Base-by-base conservation (phyloP, 2,113 vertebrate genomes). In the Phoxinus phoxinus region DNA sequence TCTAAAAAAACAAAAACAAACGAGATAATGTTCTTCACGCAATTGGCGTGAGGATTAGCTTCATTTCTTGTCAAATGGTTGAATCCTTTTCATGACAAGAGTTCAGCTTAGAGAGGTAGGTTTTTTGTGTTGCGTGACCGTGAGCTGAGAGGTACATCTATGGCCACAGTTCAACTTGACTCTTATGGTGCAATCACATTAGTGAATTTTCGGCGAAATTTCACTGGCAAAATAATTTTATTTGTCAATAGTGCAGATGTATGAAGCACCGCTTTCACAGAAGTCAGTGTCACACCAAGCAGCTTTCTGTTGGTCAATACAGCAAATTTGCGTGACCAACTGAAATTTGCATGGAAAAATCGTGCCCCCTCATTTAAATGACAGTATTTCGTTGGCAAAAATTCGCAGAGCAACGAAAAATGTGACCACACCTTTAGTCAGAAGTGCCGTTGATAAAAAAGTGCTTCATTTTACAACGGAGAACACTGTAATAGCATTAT, bases 401-500 rank as follows among this genome's bases (percentile, higher is more conserved):
- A 71, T 23, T 41, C 4, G 3, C 30, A 69, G 19, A 71, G 13
- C n/a, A 25, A 27, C 3, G 6, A 8, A 56, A 46, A 25, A 48
- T 48, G 41, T 48, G 41, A 74, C 72, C 72, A 7, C 72, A 74
- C 72, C 72, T 48, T 74, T 35, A 84, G 76, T 85, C 73, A 51
- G 85, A 89, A 89, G 89, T 89, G 89, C 89, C 86, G 81, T 81
- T 79, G 84, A 85, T 80, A 77, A 78, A 73, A 87, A 89, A 89
- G 89, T 89, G 89, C 89, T 88, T 85, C 86, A 81, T 84, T 83
- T 59, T 89, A 85, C 85, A 87, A 85, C 83, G 77, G 81, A 88
- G 83, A 87, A 89, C 86, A 86, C 88, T 84, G 78, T 81, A 53
- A 88, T 75, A 83, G 44, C 63, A 88, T 84, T 56, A 80, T 75